Base-by-base conservation (phyloP, 2,888 invertebrate species). In the Chloroclystis v-ata region DNA sequence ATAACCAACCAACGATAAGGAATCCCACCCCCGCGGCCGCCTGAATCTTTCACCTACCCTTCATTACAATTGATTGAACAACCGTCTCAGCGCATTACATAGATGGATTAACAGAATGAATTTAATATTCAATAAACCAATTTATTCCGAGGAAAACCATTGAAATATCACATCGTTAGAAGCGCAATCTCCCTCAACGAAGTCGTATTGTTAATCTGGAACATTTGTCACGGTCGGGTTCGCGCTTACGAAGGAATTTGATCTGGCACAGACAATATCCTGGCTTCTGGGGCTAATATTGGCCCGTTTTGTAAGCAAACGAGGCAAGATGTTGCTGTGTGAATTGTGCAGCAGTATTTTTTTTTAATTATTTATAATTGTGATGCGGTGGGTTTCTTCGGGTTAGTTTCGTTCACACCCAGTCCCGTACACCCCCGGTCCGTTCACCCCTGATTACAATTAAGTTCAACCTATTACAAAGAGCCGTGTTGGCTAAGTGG, bases 81-180 rank as follows among this genome's bases (percentile, higher is more conserved):
- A n/a, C 49, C 38, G 41, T 11, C 37, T 38, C 28, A n/a, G 32
- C 26, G 28, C 40, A 49, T 49, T 45, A 49, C 41, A 14, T 28
- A 49, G 49, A 49, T 38, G 45, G 49, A 49, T 49, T 49, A 49
- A 40, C 40, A 29, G 30, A 41, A 49, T 45, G 38, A 49, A 49
- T 49, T 49, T 49, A 41, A 49, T 49, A 49, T 49, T 49, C 45
- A 45, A 49, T 49, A 49, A 42, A 45, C 37, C 49, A 49, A 45
- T 49, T 49, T 49, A 45, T 43, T 32, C 45, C 44, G 33, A 49
- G 45, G 48, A 48, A n/a, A 49, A 49, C 49, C 49, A 49, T 49
- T 49, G 49, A 49, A 49, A 49, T 49, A 49, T 49, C 38, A 37
- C 45, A 33, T 49, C 45, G 49, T 49, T 49, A 49, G 44, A 49